Evolutionary conservation across 2,113 vertebrate genomes (phyloP), one percentile per base, ranked within the genome.

Genomic region (Piprites chloris): DNA sequence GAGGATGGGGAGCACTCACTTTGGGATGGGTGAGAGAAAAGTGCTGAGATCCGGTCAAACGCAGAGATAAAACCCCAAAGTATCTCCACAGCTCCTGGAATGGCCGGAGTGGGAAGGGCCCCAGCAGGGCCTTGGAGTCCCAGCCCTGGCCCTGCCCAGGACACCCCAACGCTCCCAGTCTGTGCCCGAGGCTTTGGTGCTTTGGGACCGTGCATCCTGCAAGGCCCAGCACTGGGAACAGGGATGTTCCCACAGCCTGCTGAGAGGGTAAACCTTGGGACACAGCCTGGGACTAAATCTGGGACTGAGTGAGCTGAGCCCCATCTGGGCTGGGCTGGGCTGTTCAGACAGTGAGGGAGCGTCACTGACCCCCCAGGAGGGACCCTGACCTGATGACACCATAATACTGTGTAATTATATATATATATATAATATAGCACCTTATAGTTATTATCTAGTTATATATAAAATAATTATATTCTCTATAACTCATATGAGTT

Each of bases 261-360:
- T 27, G 76, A 3, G 22, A 0, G 1, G 27, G 44, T 37, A 16
- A 44, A 32, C 27, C 0, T 37, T 6, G 33, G 68, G 61, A 0
- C 9, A 21, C 23, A 24, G 24, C 74, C 7, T 3, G 39, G 26
- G 33, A 15, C 33, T 52, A 44, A 39, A 46, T 2, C 18, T 44
- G 76, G 37, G 24, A 8, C 35, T 61, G 23, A 9, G 32, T 23
- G 37, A 27, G 37, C 14, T 73, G 58, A 49, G 56, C 47, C 42
- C 13, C 12, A 9, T 8, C 58, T 59, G 58, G 23, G 58, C 58
- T 59, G 2, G 9, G 10, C 37, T 12, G 16, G 11, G 33, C 10
- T 15, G 22, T 12, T 22, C 49, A 39, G 47, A 17, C 5, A 63
- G 6, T 0, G 2, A 53, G 7, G 21, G 28, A 14, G 3, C 49